Evolutionary conservation across 2,797 vertebrate genomes (phyloP), one percentile per base, ranked within the genome.

Genomic region (Pseudomugil gertrudae): DNA sequence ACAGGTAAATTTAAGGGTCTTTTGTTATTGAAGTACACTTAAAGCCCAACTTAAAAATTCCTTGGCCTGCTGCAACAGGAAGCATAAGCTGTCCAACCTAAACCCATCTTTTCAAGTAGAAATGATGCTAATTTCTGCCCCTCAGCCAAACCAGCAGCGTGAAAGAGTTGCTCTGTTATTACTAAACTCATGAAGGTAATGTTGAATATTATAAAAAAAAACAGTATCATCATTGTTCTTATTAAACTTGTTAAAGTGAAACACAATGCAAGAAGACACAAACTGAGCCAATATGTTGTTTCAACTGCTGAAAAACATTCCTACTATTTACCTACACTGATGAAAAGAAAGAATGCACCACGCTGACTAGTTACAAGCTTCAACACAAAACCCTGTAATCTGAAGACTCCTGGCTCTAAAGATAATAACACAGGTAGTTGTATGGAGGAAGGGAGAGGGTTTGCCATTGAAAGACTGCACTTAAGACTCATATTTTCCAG

Each of bases 301-400:
- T 23, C 24, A 0, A 54, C 27, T 60, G 53, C 17, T 47, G 75
- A 69, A 76, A 78, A 38, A 65, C 71, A 76, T 54, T 75, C 63
- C 54, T 75, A 69, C 72, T 53, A 68, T 69, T 83, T 61, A 55
- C 36, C 5, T 59, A 67, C 32, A 36, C 47, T 24, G 81, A 75
- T 79, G 83, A 88, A 83, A 89, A 76, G 78, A 63, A 89, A 86
- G 84, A 89, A 92, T 86, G 84, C 73, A 52, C 30, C 0, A 32
- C 50, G 57, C 57, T 23, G 54, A 82, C 75, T 59, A 58, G 84
- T 84, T 84, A 83, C 89, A 89, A 85, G 87, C 87, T 85, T 69
- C 69, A 83, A 87, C 90, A 89, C 72, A 88, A 76, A 84, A 78
- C 84, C 80, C 85, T 90, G 80, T 89, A 90, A 92, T 87, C 86